phyloP scores from a whole-genome alignment of 2,797 vertebrate species.

The Centroberyx gerrardi region DNA sequence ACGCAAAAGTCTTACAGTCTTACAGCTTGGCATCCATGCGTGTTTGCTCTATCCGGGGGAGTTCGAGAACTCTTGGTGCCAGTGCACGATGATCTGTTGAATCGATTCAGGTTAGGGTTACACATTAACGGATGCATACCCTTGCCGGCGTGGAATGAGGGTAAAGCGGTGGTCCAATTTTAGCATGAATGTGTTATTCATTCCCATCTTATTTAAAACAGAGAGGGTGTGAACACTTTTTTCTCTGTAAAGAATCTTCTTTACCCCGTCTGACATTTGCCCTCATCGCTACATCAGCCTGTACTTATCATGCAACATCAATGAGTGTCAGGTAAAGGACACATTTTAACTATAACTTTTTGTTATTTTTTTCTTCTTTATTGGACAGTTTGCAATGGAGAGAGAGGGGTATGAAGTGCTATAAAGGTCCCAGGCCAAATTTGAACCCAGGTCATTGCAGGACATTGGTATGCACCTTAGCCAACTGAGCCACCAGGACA shows the following conservation, averaged over 20 bases:
- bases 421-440: too few species aligned
- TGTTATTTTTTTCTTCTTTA: too few species aligned
- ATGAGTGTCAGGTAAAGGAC: constrained; percentile 11
- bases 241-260: constrained; percentile 58
- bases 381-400: too few species aligned
- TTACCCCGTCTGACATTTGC: constrained; percentile 43
- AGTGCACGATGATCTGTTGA: constrained; percentile 48
- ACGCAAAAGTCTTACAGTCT: constrained; percentile 30
- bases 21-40: constrained; percentile 33
- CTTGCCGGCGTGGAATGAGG: constrained; percentile 21
- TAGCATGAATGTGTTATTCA: constrained; percentile 68
- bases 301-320: constrained; percentile 1
- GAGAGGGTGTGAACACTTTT: constrained; percentile 58
- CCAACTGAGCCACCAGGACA: too few species aligned
- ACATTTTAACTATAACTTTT: too few species aligned
- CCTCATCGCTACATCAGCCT: constrained; percentile 40
- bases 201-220: constrained; percentile 48
- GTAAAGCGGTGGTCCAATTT: constrained; percentile 44
- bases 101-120: constrained; percentile 55
- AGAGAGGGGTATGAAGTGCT: too few species aligned
- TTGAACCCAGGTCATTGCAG: too few species aligned
- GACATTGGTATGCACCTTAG: too few species aligned
- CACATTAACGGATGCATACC: constrained; percentile 47
- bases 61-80: constrained; percentile 32
- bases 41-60: constrained; percentile 57